These are phyloP conservation scores for Labrus mixtus DNA, from an alignment of 2,113 vertebrate genomes.

Conservation along the genomic window DNA sequence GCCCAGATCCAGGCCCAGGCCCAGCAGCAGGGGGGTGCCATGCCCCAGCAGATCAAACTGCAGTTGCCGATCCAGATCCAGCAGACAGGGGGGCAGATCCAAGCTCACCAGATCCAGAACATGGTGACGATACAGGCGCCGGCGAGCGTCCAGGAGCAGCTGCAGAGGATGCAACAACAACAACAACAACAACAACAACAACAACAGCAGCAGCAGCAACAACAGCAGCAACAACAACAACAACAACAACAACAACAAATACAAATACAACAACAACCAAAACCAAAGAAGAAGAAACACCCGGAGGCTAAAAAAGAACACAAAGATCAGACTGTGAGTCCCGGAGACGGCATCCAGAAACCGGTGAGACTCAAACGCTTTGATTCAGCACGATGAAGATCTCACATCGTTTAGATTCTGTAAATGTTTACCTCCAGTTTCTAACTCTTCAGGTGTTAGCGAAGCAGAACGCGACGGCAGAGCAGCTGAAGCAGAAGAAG, in stretches of 20 bases:
- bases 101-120: slow-evolving; percentile 92
- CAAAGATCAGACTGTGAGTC: slow-evolving; percentile 88
- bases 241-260: slow-evolving; percentile 37
- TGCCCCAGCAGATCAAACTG: slow-evolving; percentile 92
- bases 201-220: slow-evolving; percentile 32
- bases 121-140: slow-evolving; percentile 93
- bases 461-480: slow-evolving; percentile 94
- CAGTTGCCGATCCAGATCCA: slow-evolving; percentile 93
- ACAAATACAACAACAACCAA: slow-evolving; percentile 44
- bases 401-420: neutral
- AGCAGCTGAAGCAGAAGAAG: slow-evolving; percentile 96
- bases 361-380: slow-evolving; percentile 85
- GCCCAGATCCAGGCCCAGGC: slow-evolving; percentile 83
- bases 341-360: slow-evolving; percentile 93
- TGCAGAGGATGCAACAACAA: slow-evolving; percentile 93
- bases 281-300: slow-evolving; percentile 84
- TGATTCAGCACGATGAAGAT: neutral
- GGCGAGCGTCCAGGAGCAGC: slow-evolving; percentile 92
- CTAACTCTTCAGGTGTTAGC: slow-evolving; percentile 83
- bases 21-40: slow-evolving; percentile 87
- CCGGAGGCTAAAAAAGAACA: slow-evolving; percentile 89
- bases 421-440: neutral
- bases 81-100: slow-evolving; percentile 81
- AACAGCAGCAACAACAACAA: slow-evolving; percentile 10
- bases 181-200: slow-evolving; percentile 86